Evolutionary conservation across 1,140 invertebrate species (phyloP).

Genomic region (Micrasema minimum): DNA sequence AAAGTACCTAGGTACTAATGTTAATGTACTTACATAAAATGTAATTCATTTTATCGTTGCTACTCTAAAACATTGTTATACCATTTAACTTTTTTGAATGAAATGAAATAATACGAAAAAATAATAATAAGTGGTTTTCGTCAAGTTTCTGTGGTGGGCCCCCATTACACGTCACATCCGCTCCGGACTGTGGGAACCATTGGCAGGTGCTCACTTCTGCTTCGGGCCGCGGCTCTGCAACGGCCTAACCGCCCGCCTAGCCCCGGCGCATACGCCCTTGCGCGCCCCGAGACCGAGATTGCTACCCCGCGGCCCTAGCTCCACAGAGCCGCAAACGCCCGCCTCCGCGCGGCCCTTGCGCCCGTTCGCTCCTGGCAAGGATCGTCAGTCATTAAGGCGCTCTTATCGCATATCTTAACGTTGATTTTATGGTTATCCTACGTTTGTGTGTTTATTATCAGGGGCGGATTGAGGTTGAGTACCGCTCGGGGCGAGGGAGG

Average conservation of each 20-base stretch:
- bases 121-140: too few species aligned
- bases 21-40: too few species aligned
- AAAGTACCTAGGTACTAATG: too few species aligned
- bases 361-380: background rate
- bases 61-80: too few species aligned
- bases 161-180: constrained; percentile 49
- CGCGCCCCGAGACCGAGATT: background rate
- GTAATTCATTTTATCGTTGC: too few species aligned
- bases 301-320: background rate
- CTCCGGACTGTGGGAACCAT: constrained; percentile 50
- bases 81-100: too few species aligned
- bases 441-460: constrained; percentile 43
- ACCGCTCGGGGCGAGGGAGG: background rate
- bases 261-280: background rate
- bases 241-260: background rate
- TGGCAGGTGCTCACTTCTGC: constrained; percentile 47
- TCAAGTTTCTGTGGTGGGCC: constrained; percentile 19
- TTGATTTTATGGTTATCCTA: constrained; percentile 52
- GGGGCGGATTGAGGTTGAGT: constrained; percentile 11
- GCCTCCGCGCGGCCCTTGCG: background rate
- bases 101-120: too few species aligned
- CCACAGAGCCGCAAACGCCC: constrained; percentile 4
- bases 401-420: constrained; percentile 49
- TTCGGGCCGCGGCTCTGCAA: background rate
- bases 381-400: constrained; percentile 42